Conservation (phyloP, 2,888 invertebrate species). For the Cordilura impudica region DNA sequence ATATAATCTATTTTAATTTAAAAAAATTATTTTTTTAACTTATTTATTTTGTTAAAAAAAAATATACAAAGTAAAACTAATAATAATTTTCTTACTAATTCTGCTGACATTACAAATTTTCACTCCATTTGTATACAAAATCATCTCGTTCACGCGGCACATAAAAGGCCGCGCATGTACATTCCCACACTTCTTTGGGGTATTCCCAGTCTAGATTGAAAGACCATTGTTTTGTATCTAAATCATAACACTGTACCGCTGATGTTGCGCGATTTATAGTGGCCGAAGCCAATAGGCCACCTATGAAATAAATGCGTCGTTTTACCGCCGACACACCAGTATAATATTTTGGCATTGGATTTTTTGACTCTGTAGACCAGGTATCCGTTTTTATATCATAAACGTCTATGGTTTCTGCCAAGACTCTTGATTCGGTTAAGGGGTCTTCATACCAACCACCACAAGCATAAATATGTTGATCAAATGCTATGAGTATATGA, state of each 20-base stretch:
- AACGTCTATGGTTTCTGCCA: slow-evolving; percentile 82
- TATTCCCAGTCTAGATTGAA: slow-evolving; percentile 80
- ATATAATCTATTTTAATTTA: too few relatives aligned
- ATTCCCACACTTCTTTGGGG: slow-evolving; percentile 86
- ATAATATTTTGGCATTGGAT: slow-evolving; percentile 84
- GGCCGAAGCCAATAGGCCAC: slow-evolving; percentile 83
- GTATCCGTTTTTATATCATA: slow-evolving; percentile 81
- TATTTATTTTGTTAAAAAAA: not conserved
- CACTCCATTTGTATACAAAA: slow-evolving; percentile 34
- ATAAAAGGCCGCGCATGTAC: slow-evolving; percentile 83
- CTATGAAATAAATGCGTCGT: slow-evolving; percentile 83
- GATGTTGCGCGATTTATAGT: slow-evolving; percentile 84
- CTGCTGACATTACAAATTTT: not conserved
- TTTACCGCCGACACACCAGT: slow-evolving; percentile 83
- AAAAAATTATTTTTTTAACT: not conserved
- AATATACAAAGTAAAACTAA: not conserved
- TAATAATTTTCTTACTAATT: slow-evolving; percentile 4
- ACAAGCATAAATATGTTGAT: slow-evolving; percentile 81
- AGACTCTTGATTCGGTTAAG: slow-evolving; percentile 79
- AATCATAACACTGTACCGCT: slow-evolving; percentile 83
- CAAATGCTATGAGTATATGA: slow-evolving; percentile 82
- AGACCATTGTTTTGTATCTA: slow-evolving; percentile 81
- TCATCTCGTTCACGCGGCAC: slow-evolving; percentile 80
- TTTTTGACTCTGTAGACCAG: slow-evolving; percentile 82
- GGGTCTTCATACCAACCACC: slow-evolving; percentile 83